Base-by-base conservation (phyloP, 2,888 invertebrate species). In the Hypolimnas misippus region DNA sequence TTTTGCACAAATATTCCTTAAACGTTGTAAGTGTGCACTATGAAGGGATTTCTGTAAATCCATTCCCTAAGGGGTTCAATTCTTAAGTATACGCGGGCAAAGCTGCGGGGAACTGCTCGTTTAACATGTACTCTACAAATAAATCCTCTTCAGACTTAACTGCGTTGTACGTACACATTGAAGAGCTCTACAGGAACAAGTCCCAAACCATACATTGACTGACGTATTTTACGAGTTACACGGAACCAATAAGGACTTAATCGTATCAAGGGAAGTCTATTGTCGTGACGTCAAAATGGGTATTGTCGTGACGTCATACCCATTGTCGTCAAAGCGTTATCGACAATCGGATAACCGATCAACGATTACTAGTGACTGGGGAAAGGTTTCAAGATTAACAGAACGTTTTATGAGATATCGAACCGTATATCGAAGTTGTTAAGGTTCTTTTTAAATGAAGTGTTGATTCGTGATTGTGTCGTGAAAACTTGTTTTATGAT, bases 181-280 rank as follows among this genome's bases (percentile, higher is more conserved):
- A 25, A 25, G 2, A 25, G 2, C 5, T 25, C 3, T 5, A 25
- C 3, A 25, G 25, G 25, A 3, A 46, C 44, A n/a, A 19, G 19
- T 46, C 44, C 44, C 44, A 4, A 21, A 19, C 10, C 42, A n/a
- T 19, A 42, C 42, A 10, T 14, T 40, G 14, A 1, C n/a, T n/a
- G n/a, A 40, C 40, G 44, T 46, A 49, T 49, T 49, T 49, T 49
- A 49, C 49, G 49, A 49, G 7, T 49, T 29, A 49, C 49, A 49
- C 25, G 49, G 29, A 49, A 14, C 49, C 49, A 49, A 49, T 49
- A 49, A 49, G 49, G 49, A 49, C 21, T 49, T 49, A 49, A 49
- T 49, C 49, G 49, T 29, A 25, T 49, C 49, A 25, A 29, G 49
- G 49, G 44, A 21, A 46, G n/a, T 49, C 29, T 49, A 49, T 49